Evolutionary conservation across 2,113 vertebrate genomes (phyloP), one percentile per base, ranked within the genome.

Genomic region (Microcebus lehilahytsara): DNA sequence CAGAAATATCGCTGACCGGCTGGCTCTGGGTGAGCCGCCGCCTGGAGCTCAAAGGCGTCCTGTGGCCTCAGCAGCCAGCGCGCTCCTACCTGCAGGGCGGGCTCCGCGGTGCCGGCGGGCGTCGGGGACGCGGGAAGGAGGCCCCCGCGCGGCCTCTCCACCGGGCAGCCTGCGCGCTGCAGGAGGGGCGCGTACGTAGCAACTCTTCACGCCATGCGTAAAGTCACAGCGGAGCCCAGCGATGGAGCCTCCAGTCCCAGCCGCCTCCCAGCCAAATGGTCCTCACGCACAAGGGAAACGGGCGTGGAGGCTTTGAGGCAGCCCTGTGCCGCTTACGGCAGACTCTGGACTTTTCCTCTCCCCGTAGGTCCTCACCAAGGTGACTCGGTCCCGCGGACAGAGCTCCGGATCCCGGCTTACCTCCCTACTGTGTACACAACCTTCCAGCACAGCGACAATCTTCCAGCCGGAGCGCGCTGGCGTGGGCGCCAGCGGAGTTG

Each of bases 401-500:
- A 25, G 42, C 11, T 22, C 37, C 58, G 9, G 49, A 67, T n/a
- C 20, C 1, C 23, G 30, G 2, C 83, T 51, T 78, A 64, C 19
- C 81, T 10, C 46, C 53, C 46, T 32, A 37, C 42, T 2, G 64
- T 1, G 22, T 34, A 34, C 19, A 80, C 42, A 51, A 13, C 40
- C 30, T 20, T 14, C 27, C 19, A 40, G 51, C 66, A 4, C 5
- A 3, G 46, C 40, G 10, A 10, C 78, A 37, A 25, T 96, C 97
- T 96, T 79, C 88, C 94, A 20, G 67, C 75, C 89, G 2, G 64
- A 22, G 74, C 81, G 71, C 20, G 93, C 93, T 23, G 49, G 49
- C 16, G 0, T 40, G 34, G 80, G 92, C 34, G 79, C 95, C 92
- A 75, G 14, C 72, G 40, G 62, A 79, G 92, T 93, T 97, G 97